Base-by-base conservation (phyloP, 2,888 invertebrate species). In the Diachrysia chrysitis region DNA sequence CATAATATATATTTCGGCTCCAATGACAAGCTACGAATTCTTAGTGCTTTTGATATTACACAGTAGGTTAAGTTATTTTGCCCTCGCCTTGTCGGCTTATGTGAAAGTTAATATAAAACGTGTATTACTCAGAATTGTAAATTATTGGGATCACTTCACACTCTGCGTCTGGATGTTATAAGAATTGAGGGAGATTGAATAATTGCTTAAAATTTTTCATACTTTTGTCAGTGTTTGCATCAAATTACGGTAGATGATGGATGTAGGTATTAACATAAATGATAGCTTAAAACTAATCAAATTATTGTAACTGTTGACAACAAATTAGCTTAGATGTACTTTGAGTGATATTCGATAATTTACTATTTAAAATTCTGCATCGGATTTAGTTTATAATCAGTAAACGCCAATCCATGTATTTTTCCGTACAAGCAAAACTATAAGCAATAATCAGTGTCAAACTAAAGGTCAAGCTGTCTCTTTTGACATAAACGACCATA, bases 21-120 rank as follows among this genome's bases (percentile, higher is more conserved):
- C 23, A n/a, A 57, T 66, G 65, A 65, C 64, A 68, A 60, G 63
- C 56, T 54, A 62, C 62, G 73, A 75, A 75, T 75, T 77, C 65
- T 77, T 61, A 79, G 66, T 65, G 61, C 54, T 58, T 63, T 63
- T 70, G 54, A 61, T 75, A 56, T 46, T 12, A 54, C 14, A 56
- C 23, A 12, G 51, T 37, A 54, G 5, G 25, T 25, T 25, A 37
- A 77, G 5, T 32, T 63, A 57, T 53, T 67, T 63, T 60, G n/a
- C 48, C 53, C 29, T 63, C 12, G 21, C 9, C 17, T 1, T 65
- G 21, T 61, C 32, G 29, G n/a, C 21, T 14, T 37, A 42, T 17
- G 12, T 5, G 35, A 25, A 59, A 59, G 29, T 48, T 32, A 1
- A 46, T 54, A 35, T 59, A 10, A 35, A 32, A 46, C 61, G 53